phyloP scores from a whole-genome alignment of 2,797 vertebrate species.

The Artibeus jamaicensis region DNA sequence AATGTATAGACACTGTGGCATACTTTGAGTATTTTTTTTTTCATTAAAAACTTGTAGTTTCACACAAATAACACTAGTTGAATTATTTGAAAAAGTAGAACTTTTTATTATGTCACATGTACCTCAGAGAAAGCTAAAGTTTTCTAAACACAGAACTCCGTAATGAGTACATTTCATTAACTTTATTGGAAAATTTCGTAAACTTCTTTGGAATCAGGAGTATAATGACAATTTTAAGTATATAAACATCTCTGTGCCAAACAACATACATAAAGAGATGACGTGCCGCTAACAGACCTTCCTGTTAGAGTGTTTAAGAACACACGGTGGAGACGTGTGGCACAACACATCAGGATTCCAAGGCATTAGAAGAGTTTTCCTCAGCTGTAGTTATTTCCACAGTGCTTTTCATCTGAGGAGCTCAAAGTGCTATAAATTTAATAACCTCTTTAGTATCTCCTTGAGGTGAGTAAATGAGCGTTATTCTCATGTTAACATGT shows the following conservation, averaged over 20 bases:
- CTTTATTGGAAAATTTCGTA: conserved; percentile 28
- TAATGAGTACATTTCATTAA: conserved; percentile 14
- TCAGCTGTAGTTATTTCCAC: not conserved
- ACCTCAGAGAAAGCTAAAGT: conserved; percentile 34
- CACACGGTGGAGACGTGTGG: not conserved
- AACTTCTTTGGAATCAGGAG: conserved; percentile 22
- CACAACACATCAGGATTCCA: not conserved
- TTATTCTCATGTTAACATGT: not conserved
- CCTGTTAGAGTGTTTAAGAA: not conserved
- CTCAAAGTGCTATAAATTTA: conserved; percentile 48
- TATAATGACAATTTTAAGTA: conserved; percentile 3
- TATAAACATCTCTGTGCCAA: conserved; percentile 59
- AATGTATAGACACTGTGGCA: conserved; percentile 83
- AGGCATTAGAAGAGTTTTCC: not conserved
- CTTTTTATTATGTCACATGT: conserved; percentile 49
- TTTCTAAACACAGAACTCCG: conserved; percentile 29
- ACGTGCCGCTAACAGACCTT: not conserved
- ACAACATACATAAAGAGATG: not conserved
- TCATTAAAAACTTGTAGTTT: conserved; percentile 86
- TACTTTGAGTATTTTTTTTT: conserved; percentile 83
- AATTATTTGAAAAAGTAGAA: conserved; percentile 65
- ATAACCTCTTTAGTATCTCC: not conserved
- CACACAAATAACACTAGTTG: conserved; percentile 75
- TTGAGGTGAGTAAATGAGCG: conserved; percentile 23
- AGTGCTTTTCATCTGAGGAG: conserved; percentile 67